Evolutionary conservation across 2,888 invertebrate genomes (phyloP).

Genomic region (Amiota mariae): DNA sequence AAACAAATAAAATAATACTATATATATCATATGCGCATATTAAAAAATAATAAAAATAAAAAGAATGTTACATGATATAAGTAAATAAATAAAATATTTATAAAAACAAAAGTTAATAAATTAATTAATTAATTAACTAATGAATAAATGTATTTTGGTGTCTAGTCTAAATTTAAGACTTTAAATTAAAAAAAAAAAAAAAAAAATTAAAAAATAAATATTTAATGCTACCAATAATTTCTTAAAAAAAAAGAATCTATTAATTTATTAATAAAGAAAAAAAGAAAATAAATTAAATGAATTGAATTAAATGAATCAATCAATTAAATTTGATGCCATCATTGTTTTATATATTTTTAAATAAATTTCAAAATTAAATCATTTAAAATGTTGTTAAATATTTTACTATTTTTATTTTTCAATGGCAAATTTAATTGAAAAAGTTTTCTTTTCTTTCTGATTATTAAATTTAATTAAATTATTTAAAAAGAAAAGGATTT

Average conservation of each 20-base stretch:
- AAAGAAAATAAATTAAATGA: conserved; percentile 24
- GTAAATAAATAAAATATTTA: conserved; percentile 26
- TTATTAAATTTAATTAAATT: conserved; percentile 2
- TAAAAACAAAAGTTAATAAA: no score
- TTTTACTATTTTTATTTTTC: no score
- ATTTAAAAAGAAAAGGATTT: conserved; percentile 41
- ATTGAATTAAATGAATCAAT: no score
- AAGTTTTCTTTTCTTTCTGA: no score
- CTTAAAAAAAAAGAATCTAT: conserved; percentile 30
- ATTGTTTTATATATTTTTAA: no score
- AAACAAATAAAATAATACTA: conserved; percentile 37
- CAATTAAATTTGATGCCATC: no score
- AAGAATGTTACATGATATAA: conserved; percentile 19
- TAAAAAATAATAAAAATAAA: conserved; percentile 51
- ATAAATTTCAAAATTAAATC: no score
- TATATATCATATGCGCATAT: conserved; percentile 39
- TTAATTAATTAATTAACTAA: conserved; percentile 28
- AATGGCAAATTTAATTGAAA: no score
- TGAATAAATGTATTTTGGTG: conserved; percentile 52
- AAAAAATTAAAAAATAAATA: conserved; percentile 49
- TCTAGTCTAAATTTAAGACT: conserved; percentile 70
- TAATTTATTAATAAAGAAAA: conserved; percentile 19
- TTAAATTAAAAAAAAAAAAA: conserved; percentile 60
- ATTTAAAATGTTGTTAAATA: no score
- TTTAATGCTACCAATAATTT: conserved; percentile 17